Percentiles rank a stretch among this genome's conserved stretches.
phyloP scores from a whole-genome alignment of 2,888 invertebrate species.

The Apodemia mormo region DNA sequence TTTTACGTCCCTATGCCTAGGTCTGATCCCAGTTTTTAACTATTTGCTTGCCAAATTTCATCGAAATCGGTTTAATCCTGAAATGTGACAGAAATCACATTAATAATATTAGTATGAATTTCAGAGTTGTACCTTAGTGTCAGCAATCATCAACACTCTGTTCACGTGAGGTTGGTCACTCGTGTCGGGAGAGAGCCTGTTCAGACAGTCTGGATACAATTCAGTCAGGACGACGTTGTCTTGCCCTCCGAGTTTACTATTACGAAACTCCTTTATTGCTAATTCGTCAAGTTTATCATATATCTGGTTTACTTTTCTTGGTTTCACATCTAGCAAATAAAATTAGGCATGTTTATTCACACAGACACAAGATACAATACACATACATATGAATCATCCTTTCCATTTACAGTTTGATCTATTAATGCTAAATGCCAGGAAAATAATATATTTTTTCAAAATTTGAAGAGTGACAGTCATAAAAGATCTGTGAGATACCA shows the following conservation, averaged over 20 bases:
- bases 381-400: too few relatives aligned
- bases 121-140: constrained; percentile 75
- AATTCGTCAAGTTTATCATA: constrained; percentile 81
- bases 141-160: constrained; percentile 84
- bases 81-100: not conserved
- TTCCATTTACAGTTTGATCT: too few relatives aligned
- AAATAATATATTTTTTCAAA: too few relatives aligned
- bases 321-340: constrained; percentile 73
- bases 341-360: too few relatives aligned
- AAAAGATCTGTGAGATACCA: too few relatives aligned
- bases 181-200: constrained; percentile 78
- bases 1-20: too few relatives aligned
- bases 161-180: constrained; percentile 78
- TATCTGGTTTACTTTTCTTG: constrained; percentile 77
- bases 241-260: constrained; percentile 79
- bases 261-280: constrained; percentile 69
- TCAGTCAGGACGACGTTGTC: constrained; percentile 84
- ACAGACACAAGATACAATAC: too few relatives aligned
- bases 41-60: too few relatives aligned
- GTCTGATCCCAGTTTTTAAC: too few relatives aligned
- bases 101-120: not conserved
- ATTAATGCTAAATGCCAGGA: too few relatives aligned
- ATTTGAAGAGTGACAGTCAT: too few relatives aligned
- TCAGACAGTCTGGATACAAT: constrained; percentile 84
- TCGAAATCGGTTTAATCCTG: too few relatives aligned